Conservation (phyloP, 2,888 invertebrate genomes). For the Mantis religiosa region DNA sequence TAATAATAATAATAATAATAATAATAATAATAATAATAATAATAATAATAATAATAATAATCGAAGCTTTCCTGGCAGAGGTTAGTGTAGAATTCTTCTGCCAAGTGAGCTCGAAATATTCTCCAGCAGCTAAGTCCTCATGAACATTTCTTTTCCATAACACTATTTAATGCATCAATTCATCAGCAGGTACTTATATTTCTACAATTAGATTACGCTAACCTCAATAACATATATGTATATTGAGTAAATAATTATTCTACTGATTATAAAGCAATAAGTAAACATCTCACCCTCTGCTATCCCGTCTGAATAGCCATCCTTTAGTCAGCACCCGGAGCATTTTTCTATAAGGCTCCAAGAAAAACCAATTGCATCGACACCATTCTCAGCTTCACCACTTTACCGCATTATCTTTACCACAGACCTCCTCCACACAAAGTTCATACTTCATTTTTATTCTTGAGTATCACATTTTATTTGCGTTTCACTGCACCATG, state of each 20-base stretch:
- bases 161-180: no score
- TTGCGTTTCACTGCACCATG: not conserved
- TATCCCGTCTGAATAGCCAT: conserved; percentile 23
- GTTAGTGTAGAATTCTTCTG: no score
- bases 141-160: no score
- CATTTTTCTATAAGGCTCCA: not conserved
- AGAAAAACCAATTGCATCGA: not conserved
- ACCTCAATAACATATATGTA: no score
- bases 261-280: not conserved
- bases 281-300: conserved; percentile 11
- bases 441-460: not conserved
- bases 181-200: no score
- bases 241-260: not conserved
- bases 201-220: no score
- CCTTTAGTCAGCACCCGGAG: conserved; percentile 18
- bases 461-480: not conserved
- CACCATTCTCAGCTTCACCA: not conserved
- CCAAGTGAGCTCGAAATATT: no score
- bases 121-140: no score
- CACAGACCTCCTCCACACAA: not conserved
- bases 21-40: no score
- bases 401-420: not conserved
- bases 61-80: no score
- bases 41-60: no score
- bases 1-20: no score